A percentile compares a stretch with the other conserved stretches of the same genome.
These are phyloP conservation scores for Zygogramma bicolorata DNA, from an alignment of 2,888 invertebrate species.

Conservation along the genomic window DNA sequence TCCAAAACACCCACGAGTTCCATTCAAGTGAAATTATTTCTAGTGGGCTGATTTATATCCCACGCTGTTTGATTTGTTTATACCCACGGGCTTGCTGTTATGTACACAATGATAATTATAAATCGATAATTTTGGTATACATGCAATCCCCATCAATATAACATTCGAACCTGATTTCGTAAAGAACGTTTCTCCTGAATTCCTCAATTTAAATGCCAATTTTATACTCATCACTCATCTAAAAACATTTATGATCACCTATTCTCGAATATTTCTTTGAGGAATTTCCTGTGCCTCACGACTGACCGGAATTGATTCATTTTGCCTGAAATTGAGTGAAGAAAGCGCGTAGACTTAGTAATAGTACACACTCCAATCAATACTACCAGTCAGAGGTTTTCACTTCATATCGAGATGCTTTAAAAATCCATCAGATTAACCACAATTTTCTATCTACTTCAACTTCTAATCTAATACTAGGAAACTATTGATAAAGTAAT, in stretches of 20 bases:
- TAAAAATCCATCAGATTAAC: neutral
- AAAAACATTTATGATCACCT: slow-evolving; percentile 64
- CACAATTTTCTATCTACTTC: neutral
- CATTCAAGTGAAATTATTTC: too few species aligned
- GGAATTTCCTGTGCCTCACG: slow-evolving; percentile 58
- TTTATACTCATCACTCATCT: too few species aligned
- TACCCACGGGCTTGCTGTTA: too few species aligned
- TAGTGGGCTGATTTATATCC: too few species aligned
- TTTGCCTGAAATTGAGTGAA: slow-evolving; percentile 46
- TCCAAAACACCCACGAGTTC: too few species aligned
- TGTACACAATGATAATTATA: too few species aligned
- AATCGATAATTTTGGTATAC: too few species aligned
- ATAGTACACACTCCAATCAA: slow-evolving; percentile 56
- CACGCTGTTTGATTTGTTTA: too few species aligned
- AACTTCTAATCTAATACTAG: neutral
- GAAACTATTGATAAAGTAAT: neutral
- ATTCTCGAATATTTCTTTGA: slow-evolving; percentile 60
- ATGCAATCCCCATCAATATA: too few species aligned
- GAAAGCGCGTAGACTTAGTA: slow-evolving; percentile 11
- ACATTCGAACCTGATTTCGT: too few species aligned
- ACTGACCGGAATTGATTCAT: slow-evolving; percentile 60
- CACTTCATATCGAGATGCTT: neutral
- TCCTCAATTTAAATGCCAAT: too few species aligned
- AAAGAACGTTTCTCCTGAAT: too few species aligned
- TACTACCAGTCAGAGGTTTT: slow-evolving; percentile 56